phyloP scores from a whole-genome alignment of 2,113 vertebrate species.

The Zonotrichia leucophrys region DNA sequence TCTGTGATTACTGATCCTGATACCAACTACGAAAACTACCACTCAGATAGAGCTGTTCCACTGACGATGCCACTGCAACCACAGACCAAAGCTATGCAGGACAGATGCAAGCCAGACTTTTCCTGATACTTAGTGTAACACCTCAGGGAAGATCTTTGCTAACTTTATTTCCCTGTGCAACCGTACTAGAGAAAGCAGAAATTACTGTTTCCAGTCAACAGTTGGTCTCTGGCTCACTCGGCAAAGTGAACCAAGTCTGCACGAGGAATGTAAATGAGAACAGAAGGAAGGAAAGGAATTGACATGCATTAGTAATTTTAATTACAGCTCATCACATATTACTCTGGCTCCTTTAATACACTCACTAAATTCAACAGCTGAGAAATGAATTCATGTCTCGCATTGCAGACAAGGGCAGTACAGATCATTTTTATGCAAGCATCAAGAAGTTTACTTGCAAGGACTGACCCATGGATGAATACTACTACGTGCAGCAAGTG shows the following conservation, averaged over 20 bases:
- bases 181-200: not conserved
- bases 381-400: not conserved
- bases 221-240: not conserved
- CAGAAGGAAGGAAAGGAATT: not conserved
- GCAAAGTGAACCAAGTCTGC: not conserved
- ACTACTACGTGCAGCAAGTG: not conserved
- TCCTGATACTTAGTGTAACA: not conserved
- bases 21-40: not conserved
- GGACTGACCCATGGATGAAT: not conserved
- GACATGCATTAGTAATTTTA: conserved; percentile 11
- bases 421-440: not conserved
- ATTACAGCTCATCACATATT: conserved; percentile 9
- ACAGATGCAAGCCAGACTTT: not conserved
- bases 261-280: not conserved
- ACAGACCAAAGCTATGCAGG: not conserved
- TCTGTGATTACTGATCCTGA: not conserved
- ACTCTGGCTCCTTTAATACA: not conserved
- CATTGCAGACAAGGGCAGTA: not conserved
- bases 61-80: not conserved
- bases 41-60: not conserved
- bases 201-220: not conserved
- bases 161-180: not conserved
- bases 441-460: not conserved
- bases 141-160: not conserved
- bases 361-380: not conserved